Conservation (phyloP, 2,888 invertebrate genomes). For the Argyresthia albistria region DNA sequence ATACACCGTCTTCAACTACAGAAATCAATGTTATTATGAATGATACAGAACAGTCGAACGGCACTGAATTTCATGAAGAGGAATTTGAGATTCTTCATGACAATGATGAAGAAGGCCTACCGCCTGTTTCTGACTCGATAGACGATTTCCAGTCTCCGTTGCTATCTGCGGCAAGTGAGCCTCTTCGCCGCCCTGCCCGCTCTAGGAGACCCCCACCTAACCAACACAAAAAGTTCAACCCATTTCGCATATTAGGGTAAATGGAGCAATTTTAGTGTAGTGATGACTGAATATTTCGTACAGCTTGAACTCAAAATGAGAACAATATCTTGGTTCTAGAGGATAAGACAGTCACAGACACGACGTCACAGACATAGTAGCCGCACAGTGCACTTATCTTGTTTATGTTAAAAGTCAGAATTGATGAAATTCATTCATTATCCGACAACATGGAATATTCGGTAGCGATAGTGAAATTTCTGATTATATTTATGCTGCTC, state of each 20-base stretch:
- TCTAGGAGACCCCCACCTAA: constrained; percentile 49
- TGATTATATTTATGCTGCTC: too few relatives aligned
- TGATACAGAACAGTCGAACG: not conserved
- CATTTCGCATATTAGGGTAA: constrained; percentile 64
- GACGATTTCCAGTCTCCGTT: constrained; percentile 57
- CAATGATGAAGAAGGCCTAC: constrained; percentile 7
- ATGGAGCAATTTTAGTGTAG: constrained; percentile 33
- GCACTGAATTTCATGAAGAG: not conserved
- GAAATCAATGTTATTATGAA: not conserved
- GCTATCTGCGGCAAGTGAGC: constrained; percentile 57
- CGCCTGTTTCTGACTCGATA: constrained; percentile 28
- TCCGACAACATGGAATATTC: too few relatives aligned
- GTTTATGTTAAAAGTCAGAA: not conserved
- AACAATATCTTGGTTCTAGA: too few relatives aligned
- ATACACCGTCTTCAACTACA: not conserved
- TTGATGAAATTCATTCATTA: too few relatives aligned
- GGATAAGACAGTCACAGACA: too few relatives aligned
- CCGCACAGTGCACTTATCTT: constrained; percentile 52
- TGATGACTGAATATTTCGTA: constrained; percentile 25
- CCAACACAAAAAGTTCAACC: constrained; percentile 55
- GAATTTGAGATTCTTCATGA: not conserved
- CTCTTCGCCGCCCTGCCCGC: constrained; percentile 47
- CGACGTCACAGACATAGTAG: too few relatives aligned
- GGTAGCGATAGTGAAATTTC: too few relatives aligned
- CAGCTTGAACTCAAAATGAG: constrained; percentile 10